phyloP scores from a whole-genome alignment of 2,888 invertebrate genomes.

The Eudemis profundana region DNA sequence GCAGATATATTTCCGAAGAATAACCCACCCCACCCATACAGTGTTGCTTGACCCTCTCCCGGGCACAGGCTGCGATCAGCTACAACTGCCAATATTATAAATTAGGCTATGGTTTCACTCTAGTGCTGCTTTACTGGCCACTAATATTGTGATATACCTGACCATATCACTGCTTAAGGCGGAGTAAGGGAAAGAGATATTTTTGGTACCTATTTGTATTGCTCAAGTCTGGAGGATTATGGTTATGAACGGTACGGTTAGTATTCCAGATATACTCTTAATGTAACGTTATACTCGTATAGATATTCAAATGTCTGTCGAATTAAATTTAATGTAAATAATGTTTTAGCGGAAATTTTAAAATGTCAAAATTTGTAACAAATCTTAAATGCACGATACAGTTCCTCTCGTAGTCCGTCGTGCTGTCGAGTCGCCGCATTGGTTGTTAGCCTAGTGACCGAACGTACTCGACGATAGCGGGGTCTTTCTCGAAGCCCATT shows the following conservation, averaged over 20 bases:
- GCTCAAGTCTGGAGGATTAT: slow-evolving; percentile 74
- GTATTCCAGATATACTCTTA: slow-evolving; percentile 65
- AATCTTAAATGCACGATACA: slow-evolving; percentile 82
- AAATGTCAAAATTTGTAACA: slow-evolving; percentile 78
- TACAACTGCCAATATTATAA: slow-evolving; percentile 41
- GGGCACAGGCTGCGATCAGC: slow-evolving; percentile 31
- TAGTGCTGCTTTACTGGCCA: slow-evolving; percentile 50
- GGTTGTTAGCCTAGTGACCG: slow-evolving; percentile 59
- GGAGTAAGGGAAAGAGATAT: slow-evolving; percentile 71
- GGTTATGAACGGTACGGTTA: slow-evolving; percentile 65
- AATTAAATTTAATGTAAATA: slow-evolving; percentile 66
- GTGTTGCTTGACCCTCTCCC: slow-evolving; percentile 13
- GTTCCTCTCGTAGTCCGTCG: slow-evolving; percentile 83
- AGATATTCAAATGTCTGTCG: slow-evolving; percentile 63
- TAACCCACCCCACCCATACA: neutral
- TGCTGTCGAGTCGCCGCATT: slow-evolving; percentile 75
- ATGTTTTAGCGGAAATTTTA: slow-evolving; percentile 61
- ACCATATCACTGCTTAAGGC: slow-evolving; percentile 79
- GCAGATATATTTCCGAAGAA: no score
- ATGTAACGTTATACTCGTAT: slow-evolving; percentile 55
- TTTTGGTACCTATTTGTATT: slow-evolving; percentile 81
- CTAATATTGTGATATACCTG: slow-evolving; percentile 70
- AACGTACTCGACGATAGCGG: slow-evolving; percentile 47
- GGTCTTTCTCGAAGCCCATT: slow-evolving; percentile 70
- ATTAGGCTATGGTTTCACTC: slow-evolving; percentile 37